Evolutionary conservation across 2,797 vertebrate species (phyloP).

Genomic region (Crenichthys baileyi): DNA sequence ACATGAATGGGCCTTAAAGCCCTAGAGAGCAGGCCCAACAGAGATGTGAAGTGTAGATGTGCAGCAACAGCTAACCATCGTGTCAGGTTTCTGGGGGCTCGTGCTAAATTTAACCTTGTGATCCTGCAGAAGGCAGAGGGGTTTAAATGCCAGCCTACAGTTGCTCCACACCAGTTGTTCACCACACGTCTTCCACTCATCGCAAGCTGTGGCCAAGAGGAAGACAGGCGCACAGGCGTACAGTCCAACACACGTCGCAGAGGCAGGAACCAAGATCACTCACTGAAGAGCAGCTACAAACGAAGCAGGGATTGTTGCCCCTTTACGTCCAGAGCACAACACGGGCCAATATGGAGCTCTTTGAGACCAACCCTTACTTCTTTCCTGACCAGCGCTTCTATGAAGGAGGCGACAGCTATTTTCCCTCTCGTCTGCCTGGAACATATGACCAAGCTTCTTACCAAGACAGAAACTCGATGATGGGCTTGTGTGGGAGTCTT

Average conservation of each 20-base stretch:
- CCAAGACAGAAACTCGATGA: constrained; percentile 86
- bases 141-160: constrained; percentile 99
- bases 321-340: constrained; percentile 52
- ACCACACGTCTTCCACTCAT: constrained; percentile 81
- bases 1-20: constrained; percentile 66
- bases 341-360: constrained; percentile 90
- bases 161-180: constrained; percentile 93
- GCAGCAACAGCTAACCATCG: constrained; percentile 97
- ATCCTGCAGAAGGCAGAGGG: constrained; percentile 94
- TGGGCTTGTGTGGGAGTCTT: constrained; percentile 84
- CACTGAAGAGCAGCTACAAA: constrained; percentile 53
- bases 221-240: constrained; percentile 61
- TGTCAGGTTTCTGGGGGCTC: constrained; percentile 95
- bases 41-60: constrained; percentile 95
- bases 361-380: constrained; percentile 97
- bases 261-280: constrained; percentile 58
- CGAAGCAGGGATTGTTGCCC: constrained; percentile 54
- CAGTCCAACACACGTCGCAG: constrained; percentile 51
- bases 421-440: constrained; percentile 86
- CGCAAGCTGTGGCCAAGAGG: constrained; percentile 68
- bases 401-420: constrained; percentile 92
- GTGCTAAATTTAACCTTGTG: constrained; percentile 99
- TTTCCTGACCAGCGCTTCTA: constrained; percentile 97
- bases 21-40: constrained; percentile 85
- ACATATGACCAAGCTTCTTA: constrained; percentile 86